These are phyloP conservation scores for Dufourea novaeangliae DNA, from an alignment of 1,140 invertebrate species.

Conservation along the genomic window DNA sequence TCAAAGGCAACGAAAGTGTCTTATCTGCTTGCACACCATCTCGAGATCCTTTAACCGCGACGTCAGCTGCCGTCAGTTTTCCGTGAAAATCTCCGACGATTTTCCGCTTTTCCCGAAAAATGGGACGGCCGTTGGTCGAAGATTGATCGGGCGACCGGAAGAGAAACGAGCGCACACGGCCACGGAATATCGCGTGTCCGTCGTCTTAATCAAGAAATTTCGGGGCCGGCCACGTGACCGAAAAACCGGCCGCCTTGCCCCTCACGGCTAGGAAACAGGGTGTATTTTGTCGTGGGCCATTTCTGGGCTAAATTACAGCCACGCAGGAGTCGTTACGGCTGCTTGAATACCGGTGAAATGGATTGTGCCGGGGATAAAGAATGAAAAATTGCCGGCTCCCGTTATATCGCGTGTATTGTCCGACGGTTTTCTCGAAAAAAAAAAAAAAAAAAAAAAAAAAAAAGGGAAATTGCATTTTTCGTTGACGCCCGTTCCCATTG, in stretches of 20 bases:
- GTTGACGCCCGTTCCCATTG: not conserved
- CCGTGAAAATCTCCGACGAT: not conserved
- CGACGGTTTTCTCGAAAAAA: slow-evolving; percentile 5
- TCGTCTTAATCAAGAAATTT: slow-evolving; percentile 78
- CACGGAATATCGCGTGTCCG: slow-evolving; percentile 67
- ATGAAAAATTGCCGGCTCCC: slow-evolving; percentile 44
- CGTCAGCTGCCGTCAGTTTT: not conserved
- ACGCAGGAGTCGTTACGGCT: slow-evolving; percentile 66
- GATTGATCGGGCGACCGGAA: slow-evolving; percentile 38
- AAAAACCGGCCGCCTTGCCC: not conserved
- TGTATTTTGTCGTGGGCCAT: slow-evolving; percentile 66
- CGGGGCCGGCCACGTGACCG: slow-evolving; percentile 70
- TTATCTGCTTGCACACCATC: too few species aligned
- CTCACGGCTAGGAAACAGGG: slow-evolving; percentile 7
- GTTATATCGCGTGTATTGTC: slow-evolving; percentile 49
- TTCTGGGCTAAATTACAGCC: slow-evolving; percentile 71
- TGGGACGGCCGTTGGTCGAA: not conserved
- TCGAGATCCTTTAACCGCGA: too few species aligned
- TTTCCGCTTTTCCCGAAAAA: not conserved
- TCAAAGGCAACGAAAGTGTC: too few species aligned
- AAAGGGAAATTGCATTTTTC: slow-evolving; percentile 23
- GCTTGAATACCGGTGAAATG: slow-evolving; percentile 53
- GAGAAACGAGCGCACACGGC: slow-evolving; percentile 30
- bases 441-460: not conserved
- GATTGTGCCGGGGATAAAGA: slow-evolving; percentile 55